Base-by-base conservation (phyloP, 2,888 invertebrate species). In the Lepidochrysops patricia region DNA sequence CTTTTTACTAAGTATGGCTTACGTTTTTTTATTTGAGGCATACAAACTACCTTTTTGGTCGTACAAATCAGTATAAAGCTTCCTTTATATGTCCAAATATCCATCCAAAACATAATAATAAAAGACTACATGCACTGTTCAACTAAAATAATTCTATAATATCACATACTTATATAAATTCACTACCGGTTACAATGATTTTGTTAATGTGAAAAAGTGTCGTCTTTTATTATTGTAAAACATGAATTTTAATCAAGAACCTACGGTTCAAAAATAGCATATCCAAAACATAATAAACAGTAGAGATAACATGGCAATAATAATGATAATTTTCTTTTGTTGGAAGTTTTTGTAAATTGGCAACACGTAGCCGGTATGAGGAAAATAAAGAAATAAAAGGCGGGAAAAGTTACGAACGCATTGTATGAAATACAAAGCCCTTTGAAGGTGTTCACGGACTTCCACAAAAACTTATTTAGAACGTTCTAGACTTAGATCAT, bases 381-480 rank as follows among this genome's bases (percentile, higher is more conserved):
- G 13, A 54, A 54, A 54, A 54, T 54, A 54, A 54, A 54, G 37
- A 59, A 59, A 52, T 26, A 26, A n/a, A 37, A 54, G 26, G 23
- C n/a, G n/a, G 27, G 35, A 52, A 52, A 59, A 59, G 59, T 59
- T 59, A 4, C 15, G 35, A 37, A 50, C 52, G 59, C 59, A 54
- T 59, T 59, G 59, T 59, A 26, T 27, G 26, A 26, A 15, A 59
- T 15, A 59, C 59, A 59, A 59, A 54, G 35, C 52, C 52, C 52
- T 54, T 26, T 32, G 59, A 54, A 59, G 59, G 59, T 59, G 59
- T 57, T 35, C 56, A 35, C 25, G 43, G 12, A 43, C 43, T 43
- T 43, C 19, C 23, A 43, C 3, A 19, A 9, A 23, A 43, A 23
- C 43, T 43, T 43, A 19, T 43, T 43, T 43, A 43, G 37, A 43